Base-by-base conservation (phyloP, 1,140 invertebrate species). In the Alviniconcha marisindica region DNA sequence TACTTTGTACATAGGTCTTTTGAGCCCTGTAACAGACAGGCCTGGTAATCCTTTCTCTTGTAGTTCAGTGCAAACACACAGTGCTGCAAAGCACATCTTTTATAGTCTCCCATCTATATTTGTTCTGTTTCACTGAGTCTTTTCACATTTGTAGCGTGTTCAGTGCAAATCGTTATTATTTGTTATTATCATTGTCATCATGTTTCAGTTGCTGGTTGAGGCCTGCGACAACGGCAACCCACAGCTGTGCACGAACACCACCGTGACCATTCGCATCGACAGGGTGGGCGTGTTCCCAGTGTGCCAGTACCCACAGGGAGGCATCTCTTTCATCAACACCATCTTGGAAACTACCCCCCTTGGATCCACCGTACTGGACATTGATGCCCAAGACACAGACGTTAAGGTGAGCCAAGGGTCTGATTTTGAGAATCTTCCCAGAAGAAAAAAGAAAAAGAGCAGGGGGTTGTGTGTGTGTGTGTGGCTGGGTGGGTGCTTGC, bases 191-290 rank as follows among this genome's bases (percentile, higher is more conserved):
- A n/a, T n/a, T n/a, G n/a, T n/a, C n/a, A n/a, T n/a, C n/a, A n/a
- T 63, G 33, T 60, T 83, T 80, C 86, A 91, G 81, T 71, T 94
- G 15, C 96, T 97, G 40, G 96, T 98, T 0, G 97, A 96, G 4
- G 97, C 97, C 2, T 96, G 96, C 90, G 97, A 98, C 91, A 96
- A 96, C 40, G 97, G 96, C 5, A 94, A 95, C 0, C 97, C 98
- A 93, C 95, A 96, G n/a, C 94, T 96, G 33, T 94, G 97, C 76
- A 96, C 97, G 0, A 98, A 97, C 0, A 96, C 97, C 0, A 97
- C 96, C 2, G 96, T 98, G 0, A 96, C 96, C 0, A 95, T 99
- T 14, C 60, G 4, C 0, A 92, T 95, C 85, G 95, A 96, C 48
- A 92, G 95, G 54, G 96, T 98, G 90, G 93, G 96, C 90, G 96